These are phyloP conservation scores for Tyto alba DNA, from an alignment of 2,113 vertebrate species.

Conservation along the genomic window DNA sequence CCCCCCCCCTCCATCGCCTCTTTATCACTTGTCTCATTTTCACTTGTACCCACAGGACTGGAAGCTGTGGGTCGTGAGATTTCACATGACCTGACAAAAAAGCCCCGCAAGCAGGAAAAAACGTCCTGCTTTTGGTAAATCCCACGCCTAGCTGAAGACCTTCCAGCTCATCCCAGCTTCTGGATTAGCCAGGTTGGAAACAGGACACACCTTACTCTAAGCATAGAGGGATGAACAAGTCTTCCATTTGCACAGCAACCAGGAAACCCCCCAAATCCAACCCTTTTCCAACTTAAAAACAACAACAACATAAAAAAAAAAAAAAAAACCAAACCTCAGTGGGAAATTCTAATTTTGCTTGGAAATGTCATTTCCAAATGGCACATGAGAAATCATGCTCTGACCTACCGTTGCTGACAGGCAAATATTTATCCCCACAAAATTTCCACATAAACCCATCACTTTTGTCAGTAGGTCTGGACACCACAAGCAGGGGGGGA, in stretches of 20 bases:
- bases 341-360: neutral
- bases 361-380: slow-evolving; percentile 13
- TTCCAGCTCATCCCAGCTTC: neutral
- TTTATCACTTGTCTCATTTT: accelerated
- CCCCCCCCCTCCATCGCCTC: accelerated
- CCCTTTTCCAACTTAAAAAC: neutral
- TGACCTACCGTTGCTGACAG: neutral
- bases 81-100: accelerated
- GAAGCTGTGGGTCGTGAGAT: neutral
- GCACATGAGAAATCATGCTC: neutral
- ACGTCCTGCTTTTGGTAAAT: neutral
- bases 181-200: neutral
- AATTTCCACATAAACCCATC: slow-evolving; percentile 29
- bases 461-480: neutral
- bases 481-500: neutral
- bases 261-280: neutral
- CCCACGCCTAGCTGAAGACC: neutral
- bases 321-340: neutral
- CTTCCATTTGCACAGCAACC: neutral
- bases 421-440: slow-evolving; percentile 9
- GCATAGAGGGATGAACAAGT: neutral
- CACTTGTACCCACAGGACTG: neutral
- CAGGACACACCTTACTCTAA: accelerated
- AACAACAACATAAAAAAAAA: too few relatives aligned
- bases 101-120: neutral